Evolutionary conservation across 2,888 invertebrate genomes (phyloP).

Genomic region (Tiliacea citrago): DNA sequence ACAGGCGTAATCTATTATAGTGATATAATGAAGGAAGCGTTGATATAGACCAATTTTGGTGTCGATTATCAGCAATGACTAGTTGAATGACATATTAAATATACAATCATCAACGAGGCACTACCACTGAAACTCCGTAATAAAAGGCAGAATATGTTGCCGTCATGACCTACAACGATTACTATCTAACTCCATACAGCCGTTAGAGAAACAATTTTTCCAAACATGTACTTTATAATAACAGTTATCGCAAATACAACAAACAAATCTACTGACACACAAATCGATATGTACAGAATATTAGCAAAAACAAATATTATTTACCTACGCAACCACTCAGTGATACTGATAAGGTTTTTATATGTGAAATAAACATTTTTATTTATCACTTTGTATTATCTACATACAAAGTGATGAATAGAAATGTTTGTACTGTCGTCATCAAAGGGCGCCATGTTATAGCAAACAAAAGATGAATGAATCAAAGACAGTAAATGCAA

Average conservation of each 20-base stretch:
- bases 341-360: conserved; percentile 61
- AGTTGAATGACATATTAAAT: conserved; percentile 13
- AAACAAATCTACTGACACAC: conserved; percentile 62
- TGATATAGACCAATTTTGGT: conserved; percentile 25
- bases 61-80: conserved; percentile 14
- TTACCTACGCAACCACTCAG: conserved; percentile 56
- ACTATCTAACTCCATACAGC: background rate
- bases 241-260: conserved; percentile 39
- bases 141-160: background rate
- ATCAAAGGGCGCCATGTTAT: conserved; percentile 15
- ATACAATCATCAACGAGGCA: background rate
- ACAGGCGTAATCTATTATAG: conserved; percentile 22
- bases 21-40: conserved; percentile 41
- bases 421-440: conserved; percentile 18
- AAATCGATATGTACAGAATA: conserved; percentile 54
- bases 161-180: conserved; percentile 8
- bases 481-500: background rate
- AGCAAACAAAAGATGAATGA: conserved; percentile 3
- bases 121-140: background rate
- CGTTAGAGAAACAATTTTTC: conserved; percentile 4
- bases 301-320: conserved; percentile 62
- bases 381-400: conserved; percentile 41
- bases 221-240: conserved; percentile 7
- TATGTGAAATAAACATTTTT: conserved; percentile 65
- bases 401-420: no score